A percentile compares a stretch with the other conserved stretches of the same genome.
Evolutionary conservation across 2,888 invertebrate species (phyloP).

Genomic region (Dolomedes plantarius): DNA sequence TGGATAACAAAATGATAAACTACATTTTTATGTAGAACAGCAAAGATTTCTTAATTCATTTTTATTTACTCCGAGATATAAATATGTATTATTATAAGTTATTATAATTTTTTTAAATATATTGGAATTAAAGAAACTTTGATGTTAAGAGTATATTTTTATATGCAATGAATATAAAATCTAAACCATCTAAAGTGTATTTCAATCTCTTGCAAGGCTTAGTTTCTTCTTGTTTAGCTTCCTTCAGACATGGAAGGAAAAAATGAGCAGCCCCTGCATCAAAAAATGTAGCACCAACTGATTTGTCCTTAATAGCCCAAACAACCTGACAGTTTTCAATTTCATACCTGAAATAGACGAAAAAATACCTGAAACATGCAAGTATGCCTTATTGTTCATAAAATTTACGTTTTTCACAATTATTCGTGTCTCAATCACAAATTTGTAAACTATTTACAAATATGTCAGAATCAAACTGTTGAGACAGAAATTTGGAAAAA

Average conservation of each 20-base stretch:
- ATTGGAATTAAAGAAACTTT: too few relatives aligned
- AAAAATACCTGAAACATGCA: neutral
- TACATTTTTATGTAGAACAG: too few relatives aligned
- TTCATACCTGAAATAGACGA: constrained; percentile 81
- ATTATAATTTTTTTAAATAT: too few relatives aligned
- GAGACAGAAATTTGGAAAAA: neutral
- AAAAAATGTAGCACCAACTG: constrained; percentile 94
- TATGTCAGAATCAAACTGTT: neutral
- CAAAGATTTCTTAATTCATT: too few relatives aligned
- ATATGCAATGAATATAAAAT: neutral
- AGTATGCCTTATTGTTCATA: too few relatives aligned
- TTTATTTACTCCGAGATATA: too few relatives aligned
- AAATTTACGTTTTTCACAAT: too few relatives aligned
- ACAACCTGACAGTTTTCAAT: constrained; percentile 88
- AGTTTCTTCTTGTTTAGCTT: constrained; percentile 55
- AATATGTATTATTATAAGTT: too few relatives aligned
- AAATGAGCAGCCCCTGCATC: constrained; percentile 97
- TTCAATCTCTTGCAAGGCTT: constrained; percentile 75
- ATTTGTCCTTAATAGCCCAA: constrained; percentile 95
- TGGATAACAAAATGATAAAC: too few relatives aligned
- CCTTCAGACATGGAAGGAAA: constrained; percentile 80
- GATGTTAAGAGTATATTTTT: too few relatives aligned
- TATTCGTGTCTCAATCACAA: too few relatives aligned
- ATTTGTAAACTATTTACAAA: too few relatives aligned
- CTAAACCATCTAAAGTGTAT: constrained; percentile 53